Conservation (phyloP, 1,140 invertebrate genomes). For the Zaprionus inermis region DNA sequence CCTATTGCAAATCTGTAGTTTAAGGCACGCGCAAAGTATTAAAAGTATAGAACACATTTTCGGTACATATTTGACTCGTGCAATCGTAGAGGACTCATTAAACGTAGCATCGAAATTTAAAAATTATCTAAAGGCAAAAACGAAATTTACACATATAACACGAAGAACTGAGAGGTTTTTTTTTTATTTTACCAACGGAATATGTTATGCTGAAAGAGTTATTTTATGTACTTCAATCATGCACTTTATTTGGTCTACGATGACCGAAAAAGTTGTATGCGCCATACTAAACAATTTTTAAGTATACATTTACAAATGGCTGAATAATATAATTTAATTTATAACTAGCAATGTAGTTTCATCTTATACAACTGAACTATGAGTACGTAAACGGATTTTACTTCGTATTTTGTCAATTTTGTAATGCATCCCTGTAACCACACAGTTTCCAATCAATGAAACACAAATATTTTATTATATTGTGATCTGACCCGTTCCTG, state of each 20-base stretch:
- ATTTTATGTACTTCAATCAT: slow-evolving; percentile 14
- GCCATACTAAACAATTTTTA: slow-evolving; percentile 43
- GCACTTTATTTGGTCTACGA: slow-evolving; percentile 15
- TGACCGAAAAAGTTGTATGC: slow-evolving; percentile 19
- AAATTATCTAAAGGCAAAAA: slow-evolving; percentile 24
- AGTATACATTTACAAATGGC: slow-evolving; percentile 25
- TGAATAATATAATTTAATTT: slow-evolving; percentile 44
- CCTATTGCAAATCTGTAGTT: slow-evolving; percentile 58
- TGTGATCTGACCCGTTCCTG: slow-evolving; percentile 68
- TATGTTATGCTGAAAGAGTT: slow-evolving; percentile 26
- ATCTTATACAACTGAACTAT: slow-evolving; percentile 14
- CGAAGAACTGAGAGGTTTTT: background rate
- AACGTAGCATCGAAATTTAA: slow-evolving; percentile 63
- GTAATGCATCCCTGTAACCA: slow-evolving; percentile 32
- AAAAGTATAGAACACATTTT: slow-evolving; percentile 41
- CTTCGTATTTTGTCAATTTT: slow-evolving; percentile 60
- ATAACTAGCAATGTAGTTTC: slow-evolving; percentile 27
- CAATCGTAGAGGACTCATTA: slow-evolving; percentile 58
- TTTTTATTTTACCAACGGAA: slow-evolving; percentile 18
- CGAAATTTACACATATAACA: slow-evolving; percentile 8
- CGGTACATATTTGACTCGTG: slow-evolving; percentile 64
- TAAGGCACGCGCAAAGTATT: slow-evolving; percentile 72
- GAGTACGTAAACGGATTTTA: slow-evolving; percentile 32
- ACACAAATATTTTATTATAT: slow-evolving; percentile 30
- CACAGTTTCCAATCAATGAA: slow-evolving; percentile 26